A percentile compares a stretch with the other conserved stretches of the same genome.
phyloP scores from a whole-genome alignment of 1,140 invertebrate genomes.

The Leptinotarsa defecta region DNA sequence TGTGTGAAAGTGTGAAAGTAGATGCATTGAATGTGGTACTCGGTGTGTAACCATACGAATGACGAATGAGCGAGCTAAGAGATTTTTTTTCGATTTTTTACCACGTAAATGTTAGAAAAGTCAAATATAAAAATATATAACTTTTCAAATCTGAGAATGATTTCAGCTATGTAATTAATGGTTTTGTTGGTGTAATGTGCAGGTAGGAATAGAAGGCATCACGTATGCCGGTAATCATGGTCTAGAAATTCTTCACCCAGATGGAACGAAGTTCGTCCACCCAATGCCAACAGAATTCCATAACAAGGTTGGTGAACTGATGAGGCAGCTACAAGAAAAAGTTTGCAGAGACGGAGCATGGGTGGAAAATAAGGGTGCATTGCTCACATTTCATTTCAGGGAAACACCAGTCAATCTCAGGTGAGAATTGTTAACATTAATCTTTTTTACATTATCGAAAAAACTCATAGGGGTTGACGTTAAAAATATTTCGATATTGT shows the following conservation, averaged over 20 bases:
- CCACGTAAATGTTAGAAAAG: too few relatives aligned
- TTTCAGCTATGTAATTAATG: too few relatives aligned
- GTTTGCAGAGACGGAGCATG: slow-evolving; percentile 85
- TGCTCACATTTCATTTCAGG: slow-evolving; percentile 87
- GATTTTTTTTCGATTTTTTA: too few relatives aligned
- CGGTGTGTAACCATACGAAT: too few relatives aligned
- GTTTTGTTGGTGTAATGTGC: slow-evolving; percentile 22
- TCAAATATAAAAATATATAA: too few relatives aligned
- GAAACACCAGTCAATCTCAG: slow-evolving; percentile 74
- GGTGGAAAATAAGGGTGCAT: slow-evolving; percentile 89
- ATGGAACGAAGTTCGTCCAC: slow-evolving; percentile 88
- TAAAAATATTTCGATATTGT: too few relatives aligned
- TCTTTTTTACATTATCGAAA: too few relatives aligned
- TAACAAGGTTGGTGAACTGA: slow-evolving; percentile 76
- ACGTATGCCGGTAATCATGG: slow-evolving; percentile 92
- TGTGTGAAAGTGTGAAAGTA: too few relatives aligned
- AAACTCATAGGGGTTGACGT: too few relatives aligned
- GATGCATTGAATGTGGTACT: too few relatives aligned
- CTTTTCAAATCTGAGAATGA: too few relatives aligned
- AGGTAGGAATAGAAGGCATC: slow-evolving; percentile 85
- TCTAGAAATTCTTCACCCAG: slow-evolving; percentile 85
- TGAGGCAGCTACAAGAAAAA: slow-evolving; percentile 79
- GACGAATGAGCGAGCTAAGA: too few relatives aligned
- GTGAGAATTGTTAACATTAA: neutral
- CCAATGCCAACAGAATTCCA: slow-evolving; percentile 86